These are phyloP conservation scores for Drosophila guanche DNA, from an alignment of 1,140 invertebrate genomes.

Conservation along the genomic window DNA sequence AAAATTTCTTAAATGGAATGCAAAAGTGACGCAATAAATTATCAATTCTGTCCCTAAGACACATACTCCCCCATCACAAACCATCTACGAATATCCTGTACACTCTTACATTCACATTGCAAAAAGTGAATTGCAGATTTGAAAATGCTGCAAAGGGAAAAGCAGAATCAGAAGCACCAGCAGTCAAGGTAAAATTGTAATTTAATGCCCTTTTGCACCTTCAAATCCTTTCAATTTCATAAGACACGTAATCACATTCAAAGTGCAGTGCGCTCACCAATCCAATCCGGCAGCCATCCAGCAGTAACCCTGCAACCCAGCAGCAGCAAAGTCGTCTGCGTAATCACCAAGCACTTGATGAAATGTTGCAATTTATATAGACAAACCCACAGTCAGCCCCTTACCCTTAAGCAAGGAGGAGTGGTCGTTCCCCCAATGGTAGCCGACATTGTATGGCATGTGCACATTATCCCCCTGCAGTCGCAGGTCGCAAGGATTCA, in stretches of 20 bases:
- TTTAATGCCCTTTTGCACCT: slow-evolving; percentile 76
- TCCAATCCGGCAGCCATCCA: slow-evolving; percentile 2
- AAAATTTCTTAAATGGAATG: slow-evolving; percentile 74
- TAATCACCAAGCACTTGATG: slow-evolving; percentile 74
- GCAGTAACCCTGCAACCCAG: neutral
- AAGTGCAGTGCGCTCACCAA: slow-evolving; percentile 36
- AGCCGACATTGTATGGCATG: slow-evolving; percentile 37
- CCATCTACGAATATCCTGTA: neutral
- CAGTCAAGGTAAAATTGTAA: slow-evolving; percentile 54
- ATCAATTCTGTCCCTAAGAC: slow-evolving; percentile 28
- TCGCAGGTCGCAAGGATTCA: slow-evolving; percentile 34
- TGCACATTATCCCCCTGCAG: slow-evolving; percentile 51
- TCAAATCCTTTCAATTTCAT: slow-evolving; percentile 71
- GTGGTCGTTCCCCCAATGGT: slow-evolving; percentile 3
- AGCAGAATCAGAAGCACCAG: neutral
- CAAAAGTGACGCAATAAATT: slow-evolving; percentile 54
- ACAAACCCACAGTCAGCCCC: slow-evolving; percentile 49
- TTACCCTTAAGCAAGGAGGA: slow-evolving; percentile 6
- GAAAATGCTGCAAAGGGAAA: slow-evolving; percentile 24
- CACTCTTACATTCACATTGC: neutral
- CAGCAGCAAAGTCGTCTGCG: slow-evolving; percentile 19
- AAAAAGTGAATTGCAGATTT: slow-evolving; percentile 17
- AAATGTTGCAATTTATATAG: slow-evolving; percentile 78
- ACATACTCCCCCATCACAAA: neutral
- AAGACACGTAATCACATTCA: slow-evolving; percentile 65